phyloP scores from a whole-genome alignment of 2,888 invertebrate genomes.

The Noctua fimbriata region DNA sequence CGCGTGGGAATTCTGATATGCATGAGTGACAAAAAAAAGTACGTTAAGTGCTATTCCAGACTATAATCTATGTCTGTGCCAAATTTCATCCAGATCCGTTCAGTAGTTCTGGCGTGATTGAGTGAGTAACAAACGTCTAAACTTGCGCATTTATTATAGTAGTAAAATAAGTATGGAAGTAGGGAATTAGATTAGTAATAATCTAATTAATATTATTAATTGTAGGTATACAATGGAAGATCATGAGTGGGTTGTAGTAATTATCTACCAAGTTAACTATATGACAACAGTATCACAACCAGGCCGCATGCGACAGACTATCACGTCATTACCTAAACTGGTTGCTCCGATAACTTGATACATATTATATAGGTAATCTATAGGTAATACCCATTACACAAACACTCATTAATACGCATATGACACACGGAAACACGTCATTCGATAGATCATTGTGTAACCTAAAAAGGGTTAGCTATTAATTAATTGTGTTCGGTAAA shows the following conservation, averaged over 20 bases:
- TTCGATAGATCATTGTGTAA: constrained; percentile 27
- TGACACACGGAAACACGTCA: constrained; percentile 32
- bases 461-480: constrained; percentile 14
- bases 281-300: constrained; percentile 31
- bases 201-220: neutral
- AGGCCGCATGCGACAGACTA: constrained; percentile 3
- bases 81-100: neutral
- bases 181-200: neutral
- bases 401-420: constrained; percentile 29
- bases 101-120: neutral
- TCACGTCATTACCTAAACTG: constrained; percentile 1
- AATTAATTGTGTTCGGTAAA: constrained; percentile 10
- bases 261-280: constrained; percentile 22
- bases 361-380: constrained; percentile 2
- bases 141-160: neutral
- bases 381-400: neutral
- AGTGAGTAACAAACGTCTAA: neutral
- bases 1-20: neutral
- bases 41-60: neutral
- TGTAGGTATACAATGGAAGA: neutral
- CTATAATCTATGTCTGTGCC: neutral
- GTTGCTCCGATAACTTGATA: constrained; percentile 13
- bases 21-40: neutral
- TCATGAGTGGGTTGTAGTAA: constrained; percentile 11
- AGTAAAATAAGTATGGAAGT: neutral